phyloP scores from a whole-genome alignment of 2,113 vertebrate species.

The Vulpes lagopus region DNA sequence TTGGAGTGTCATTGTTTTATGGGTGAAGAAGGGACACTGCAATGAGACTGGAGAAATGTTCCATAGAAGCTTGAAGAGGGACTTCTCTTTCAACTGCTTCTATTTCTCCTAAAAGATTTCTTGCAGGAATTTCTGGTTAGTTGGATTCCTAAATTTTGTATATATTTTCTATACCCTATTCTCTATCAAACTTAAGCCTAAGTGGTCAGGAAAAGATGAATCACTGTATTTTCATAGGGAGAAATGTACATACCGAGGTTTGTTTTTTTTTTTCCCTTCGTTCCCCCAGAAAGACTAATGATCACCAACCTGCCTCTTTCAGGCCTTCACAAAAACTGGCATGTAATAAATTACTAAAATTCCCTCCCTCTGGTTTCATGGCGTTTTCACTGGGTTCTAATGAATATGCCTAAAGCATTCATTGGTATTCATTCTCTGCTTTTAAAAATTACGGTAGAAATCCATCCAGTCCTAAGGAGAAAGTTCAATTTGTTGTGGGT shows the following conservation, averaged over 20 bases:
- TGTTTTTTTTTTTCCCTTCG: neutral
- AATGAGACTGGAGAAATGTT: neutral
- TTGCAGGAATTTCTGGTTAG: neutral
- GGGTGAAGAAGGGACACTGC: neutral
- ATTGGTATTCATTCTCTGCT: conserved; percentile 8
- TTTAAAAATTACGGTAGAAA: conserved; percentile 18
- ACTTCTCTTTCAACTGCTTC: neutral
- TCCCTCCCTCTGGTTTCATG: neutral
- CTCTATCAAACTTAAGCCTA: neutral
- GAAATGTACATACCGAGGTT: neutral
- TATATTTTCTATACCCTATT: neutral
- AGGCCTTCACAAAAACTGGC: conserved; percentile 68
- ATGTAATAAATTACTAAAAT: neutral
- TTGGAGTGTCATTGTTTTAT: neutral
- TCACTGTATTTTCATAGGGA: neutral
- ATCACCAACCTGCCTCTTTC: conserved; percentile 58
- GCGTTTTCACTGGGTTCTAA: neutral
- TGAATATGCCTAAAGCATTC: neutral
- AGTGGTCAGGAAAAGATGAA: neutral
- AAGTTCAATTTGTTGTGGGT: conserved; percentile 30
- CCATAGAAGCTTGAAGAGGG: neutral
- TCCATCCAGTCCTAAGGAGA: neutral
- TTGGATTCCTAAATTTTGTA: neutral
- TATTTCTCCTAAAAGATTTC: neutral
- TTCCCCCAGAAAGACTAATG: neutral